A percentile compares a stretch with the other conserved stretches of the same genome.
These are phyloP conservation scores for Callithrix jacchus DNA, from an alignment of 2,113 vertebrate species.

Conservation along the genomic window DNA sequence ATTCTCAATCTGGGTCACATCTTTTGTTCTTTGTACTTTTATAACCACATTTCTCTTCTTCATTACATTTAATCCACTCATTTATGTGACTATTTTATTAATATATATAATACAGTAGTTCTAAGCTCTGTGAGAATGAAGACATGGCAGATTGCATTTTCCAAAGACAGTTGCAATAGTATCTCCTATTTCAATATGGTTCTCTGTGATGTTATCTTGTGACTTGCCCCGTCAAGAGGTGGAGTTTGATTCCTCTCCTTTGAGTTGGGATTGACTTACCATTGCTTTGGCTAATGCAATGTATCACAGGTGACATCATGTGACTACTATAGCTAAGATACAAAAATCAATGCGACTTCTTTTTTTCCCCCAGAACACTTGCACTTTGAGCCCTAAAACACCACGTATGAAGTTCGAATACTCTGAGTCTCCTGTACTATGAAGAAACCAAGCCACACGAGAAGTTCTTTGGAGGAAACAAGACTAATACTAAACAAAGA, in stretches of 20 bases:
- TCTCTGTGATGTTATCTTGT: not conserved
- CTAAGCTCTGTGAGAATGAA: constrained; percentile 16
- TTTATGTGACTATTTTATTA: constrained; percentile 28
- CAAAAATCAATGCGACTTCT: not conserved
- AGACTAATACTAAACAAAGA: constrained; percentile 19
- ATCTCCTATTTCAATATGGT: not conserved
- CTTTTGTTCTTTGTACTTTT: not conserved
- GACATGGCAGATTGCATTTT: not conserved
- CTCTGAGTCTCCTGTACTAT: not conserved
- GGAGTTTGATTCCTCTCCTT: not conserved
- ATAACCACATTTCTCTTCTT: not conserved
- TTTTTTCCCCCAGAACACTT: not conserved
- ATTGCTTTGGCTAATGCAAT: not conserved
- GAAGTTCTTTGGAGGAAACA: not conserved
- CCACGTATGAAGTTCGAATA: not conserved
- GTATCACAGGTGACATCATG: not conserved
- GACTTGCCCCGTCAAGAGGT: not conserved
- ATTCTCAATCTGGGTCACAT: not conserved
- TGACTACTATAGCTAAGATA: not conserved
- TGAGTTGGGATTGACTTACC: not conserved
- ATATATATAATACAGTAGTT: not conserved
- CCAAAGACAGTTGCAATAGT: constrained; percentile 4
- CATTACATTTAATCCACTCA: not conserved
- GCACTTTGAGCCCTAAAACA: not conserved
- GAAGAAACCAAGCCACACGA: not conserved